Evolutionary conservation across 2,113 vertebrate species (phyloP).

Genomic region (Chionodraco myersi): DNA sequence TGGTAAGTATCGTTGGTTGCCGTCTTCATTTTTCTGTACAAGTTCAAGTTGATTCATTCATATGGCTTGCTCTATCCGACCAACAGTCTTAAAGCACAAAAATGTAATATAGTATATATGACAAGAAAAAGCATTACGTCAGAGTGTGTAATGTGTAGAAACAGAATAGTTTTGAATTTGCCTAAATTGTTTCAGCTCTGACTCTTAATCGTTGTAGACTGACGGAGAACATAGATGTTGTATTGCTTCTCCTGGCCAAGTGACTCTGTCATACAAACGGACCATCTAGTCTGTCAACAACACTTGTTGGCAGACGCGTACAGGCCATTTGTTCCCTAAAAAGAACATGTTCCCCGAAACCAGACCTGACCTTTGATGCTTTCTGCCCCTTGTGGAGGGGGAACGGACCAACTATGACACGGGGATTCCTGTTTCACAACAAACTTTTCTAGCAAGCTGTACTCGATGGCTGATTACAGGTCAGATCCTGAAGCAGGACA

Average conservation of each 20-base stretch:
- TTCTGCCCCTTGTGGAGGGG: background rate
- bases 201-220: too few species aligned
- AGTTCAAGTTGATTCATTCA: too few species aligned
- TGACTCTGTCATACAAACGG: background rate
- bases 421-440: slow-evolving; percentile 45
- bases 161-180: too few species aligned
- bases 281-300: background rate
- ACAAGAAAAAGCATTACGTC: too few species aligned
- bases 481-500: background rate
- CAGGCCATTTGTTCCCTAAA: background rate
- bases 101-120: too few species aligned
- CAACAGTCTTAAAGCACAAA: too few species aligned
- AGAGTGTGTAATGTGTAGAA: too few species aligned
- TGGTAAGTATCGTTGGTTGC: too few species aligned
- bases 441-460: slow-evolving; percentile 19
- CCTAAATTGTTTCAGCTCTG: too few species aligned
- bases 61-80: too few species aligned
- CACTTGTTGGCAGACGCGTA: background rate
- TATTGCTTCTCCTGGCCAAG: background rate
- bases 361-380: background rate
- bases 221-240: too few species aligned
- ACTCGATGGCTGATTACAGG: slow-evolving; percentile 16
- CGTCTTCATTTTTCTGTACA: too few species aligned
- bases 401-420: background rate
- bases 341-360: slow-evolving; percentile 10